Percentiles rank a stretch among this genome's conserved stretches.
Evolutionary conservation across 2,888 invertebrate species (phyloP).

Genomic region (Amblyjoppa fuscipennis): DNA sequence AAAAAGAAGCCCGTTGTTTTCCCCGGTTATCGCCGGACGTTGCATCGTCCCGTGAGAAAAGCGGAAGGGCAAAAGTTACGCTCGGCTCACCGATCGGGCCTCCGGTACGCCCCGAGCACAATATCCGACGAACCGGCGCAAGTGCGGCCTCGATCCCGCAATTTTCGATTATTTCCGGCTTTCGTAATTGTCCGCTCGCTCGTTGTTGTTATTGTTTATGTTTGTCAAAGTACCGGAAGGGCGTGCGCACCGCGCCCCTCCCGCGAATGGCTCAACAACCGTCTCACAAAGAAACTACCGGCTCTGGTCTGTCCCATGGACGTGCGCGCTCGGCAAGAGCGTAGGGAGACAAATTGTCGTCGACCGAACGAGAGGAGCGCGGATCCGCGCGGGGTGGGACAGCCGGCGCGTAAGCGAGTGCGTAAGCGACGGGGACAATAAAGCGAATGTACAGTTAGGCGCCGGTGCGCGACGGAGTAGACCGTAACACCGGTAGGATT

Average conservation of each 20-base stretch:
- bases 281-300: neutral
- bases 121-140: no score
- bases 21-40: no score
- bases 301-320: neutral
- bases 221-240: neutral
- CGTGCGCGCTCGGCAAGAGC: neutral
- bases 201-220: no score
- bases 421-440: slow-evolving; percentile 20
- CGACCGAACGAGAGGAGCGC: neutral
- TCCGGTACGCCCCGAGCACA: no score
- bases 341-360: neutral
- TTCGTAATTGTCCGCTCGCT: no score
- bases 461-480: slow-evolving; percentile 4
- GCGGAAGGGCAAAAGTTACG: no score
- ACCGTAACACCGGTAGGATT: slow-evolving; percentile 16
- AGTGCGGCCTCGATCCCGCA: no score
- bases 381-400: neutral
- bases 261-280: neutral
- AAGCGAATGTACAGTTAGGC: slow-evolving; percentile 34
- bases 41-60: no score
- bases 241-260: neutral
- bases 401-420: slow-evolving; percentile 9
- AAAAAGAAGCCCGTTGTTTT: neutral
- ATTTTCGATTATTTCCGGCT: no score
- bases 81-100: no score